Evolutionary conservation across 2,797 vertebrate species (phyloP).

Genomic region (Galaxias olidus): DNA sequence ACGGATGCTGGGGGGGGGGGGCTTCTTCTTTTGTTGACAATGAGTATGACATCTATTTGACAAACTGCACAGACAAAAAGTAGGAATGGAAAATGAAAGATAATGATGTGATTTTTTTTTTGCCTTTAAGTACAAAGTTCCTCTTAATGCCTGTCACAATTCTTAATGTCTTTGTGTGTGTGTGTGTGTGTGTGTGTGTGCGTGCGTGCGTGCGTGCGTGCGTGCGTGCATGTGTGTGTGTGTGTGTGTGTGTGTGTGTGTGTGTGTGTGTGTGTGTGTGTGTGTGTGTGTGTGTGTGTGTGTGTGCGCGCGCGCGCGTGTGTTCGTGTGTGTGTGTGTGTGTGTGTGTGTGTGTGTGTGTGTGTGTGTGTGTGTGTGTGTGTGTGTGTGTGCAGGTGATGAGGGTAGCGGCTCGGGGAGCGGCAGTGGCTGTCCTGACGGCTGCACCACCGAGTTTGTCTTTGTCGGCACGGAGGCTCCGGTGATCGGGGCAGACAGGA

Average conservation of each 20-base stretch:
- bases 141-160: not conserved
- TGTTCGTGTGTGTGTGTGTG: conserved; percentile 21
- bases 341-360: conserved; percentile 12
- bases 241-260: not conserved
- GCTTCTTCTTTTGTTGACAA: conserved; percentile 32
- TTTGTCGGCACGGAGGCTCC: conserved; percentile 87
- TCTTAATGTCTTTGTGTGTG: not conserved
- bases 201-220: not conserved
- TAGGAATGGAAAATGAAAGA: not conserved
- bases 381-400: conserved; percentile 75
- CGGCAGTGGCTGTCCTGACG: conserved; percentile 89
- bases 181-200: not conserved
- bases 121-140: conserved; percentile 9
- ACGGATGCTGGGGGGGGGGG: too few relatives aligned
- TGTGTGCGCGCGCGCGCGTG: conserved; percentile 4
- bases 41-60: conserved; percentile 7
- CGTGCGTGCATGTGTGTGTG: not conserved
- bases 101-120: conserved; percentile 7
- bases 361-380: conserved; percentile 17
- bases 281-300: not conserved
- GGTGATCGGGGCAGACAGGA: conserved; percentile 80
- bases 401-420: conserved; percentile 93
- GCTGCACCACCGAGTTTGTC: conserved; percentile 90
- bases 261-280: not conserved
- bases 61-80: conserved; percentile 2